Percentiles rank a stretch among this genome's conserved stretches.
phyloP scores from a whole-genome alignment of 1,140 invertebrate species.

The Cecropterus lyciades region DNA sequence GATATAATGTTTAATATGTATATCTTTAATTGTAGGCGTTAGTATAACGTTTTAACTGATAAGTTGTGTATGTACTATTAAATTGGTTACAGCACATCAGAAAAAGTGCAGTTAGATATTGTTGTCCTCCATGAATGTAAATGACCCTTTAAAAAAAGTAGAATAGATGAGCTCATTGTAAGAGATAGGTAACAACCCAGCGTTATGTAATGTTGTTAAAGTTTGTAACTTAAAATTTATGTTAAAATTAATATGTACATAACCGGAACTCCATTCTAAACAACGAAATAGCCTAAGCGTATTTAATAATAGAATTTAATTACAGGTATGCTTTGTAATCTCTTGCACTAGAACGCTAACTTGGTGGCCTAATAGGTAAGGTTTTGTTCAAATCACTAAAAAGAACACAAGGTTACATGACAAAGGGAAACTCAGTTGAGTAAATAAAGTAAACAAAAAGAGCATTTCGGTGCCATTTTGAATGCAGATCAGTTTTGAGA shows the following conservation, averaged over 20 bases:
- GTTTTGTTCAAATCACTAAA: constrained; percentile 36
- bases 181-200: too few relatives aligned
- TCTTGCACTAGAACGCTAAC: constrained; percentile 3
- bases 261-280: too few relatives aligned
- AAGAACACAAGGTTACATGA: constrained; percentile 40
- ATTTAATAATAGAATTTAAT: neutral
- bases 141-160: neutral
- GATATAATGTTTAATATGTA: neutral
- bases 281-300: too few relatives aligned
- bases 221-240: too few relatives aligned
- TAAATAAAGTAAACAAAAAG: constrained; percentile 9
- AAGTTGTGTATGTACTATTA: neutral
- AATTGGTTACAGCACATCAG: too few relatives aligned
- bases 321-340: neutral
- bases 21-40: neutral
- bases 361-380: neutral
- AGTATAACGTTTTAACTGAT: neutral
- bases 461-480: constrained; percentile 6
- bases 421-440: constrained; percentile 31
- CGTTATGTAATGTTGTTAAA: too few relatives aligned
- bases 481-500: constrained; percentile 18
- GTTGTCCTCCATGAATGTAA: neutral
- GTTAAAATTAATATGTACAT: too few relatives aligned
- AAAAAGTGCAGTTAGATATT: neutral
- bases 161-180: too few relatives aligned